Base-by-base conservation (phyloP, 2,113 vertebrate species). In the Pluvianellus socialis region DNA sequence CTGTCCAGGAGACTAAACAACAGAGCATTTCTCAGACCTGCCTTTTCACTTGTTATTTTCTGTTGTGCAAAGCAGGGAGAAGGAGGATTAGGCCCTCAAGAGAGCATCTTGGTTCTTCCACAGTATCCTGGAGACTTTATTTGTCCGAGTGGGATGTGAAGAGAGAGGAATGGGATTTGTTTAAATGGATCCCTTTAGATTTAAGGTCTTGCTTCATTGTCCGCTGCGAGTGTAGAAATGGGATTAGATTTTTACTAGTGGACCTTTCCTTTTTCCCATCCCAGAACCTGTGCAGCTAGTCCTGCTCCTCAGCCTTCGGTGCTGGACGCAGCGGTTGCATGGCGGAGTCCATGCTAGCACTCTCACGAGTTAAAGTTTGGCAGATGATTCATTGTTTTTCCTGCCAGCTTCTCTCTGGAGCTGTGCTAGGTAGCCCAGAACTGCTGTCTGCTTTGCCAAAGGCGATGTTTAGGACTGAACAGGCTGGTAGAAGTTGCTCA, bases 291-390 rank as follows among this genome's bases (percentile, higher is more conserved):
- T 62, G 18, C 16, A 33, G n/a, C 6, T 70, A 12, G 9, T 58
- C 45, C 38, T 66, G 47, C 24, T 68, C 22, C 67, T 71, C 10
- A 44, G 26, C 19, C 32, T 56, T 44, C 67, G 9, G 63, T 49
- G 26, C 44, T 42, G 79, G 5, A 35, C 61, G 66, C 50, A 30
- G 73, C 68, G 56, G 63, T 63, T 67, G 61, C 28, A 3, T 0
- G 2, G 58, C 3, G 2, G 55, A 62, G 42, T 55, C 68, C 63
- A 10, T 0, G 0, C 58, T 74, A 30, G 21, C 38, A 2, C 33
- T 11, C 5, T 70, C 70, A 32, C 1, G 0, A 77, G 13, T 35
- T 63, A 7, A 79, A 65, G 24, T 82, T 81, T 58, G 76, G 79
- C n/a, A n/a, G 70, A 16, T 76, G 80, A 86, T 66, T 84, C 27